Evolutionary conservation across 1,140 invertebrate species (phyloP).

Genomic region (Zaprionus taronus): DNA sequence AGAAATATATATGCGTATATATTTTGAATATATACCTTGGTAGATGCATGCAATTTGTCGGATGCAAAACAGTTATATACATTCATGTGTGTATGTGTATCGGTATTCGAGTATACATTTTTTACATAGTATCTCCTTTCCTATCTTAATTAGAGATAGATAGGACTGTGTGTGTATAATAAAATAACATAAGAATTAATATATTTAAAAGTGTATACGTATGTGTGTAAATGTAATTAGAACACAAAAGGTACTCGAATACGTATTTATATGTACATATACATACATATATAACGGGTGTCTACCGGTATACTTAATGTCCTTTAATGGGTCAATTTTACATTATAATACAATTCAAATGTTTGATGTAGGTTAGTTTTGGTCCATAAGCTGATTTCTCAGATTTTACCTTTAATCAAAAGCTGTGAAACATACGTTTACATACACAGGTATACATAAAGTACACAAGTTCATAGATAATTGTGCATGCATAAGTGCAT

Average conservation of each 20-base stretch:
- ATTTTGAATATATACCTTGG: slow-evolving; percentile 16
- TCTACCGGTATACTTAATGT: neutral
- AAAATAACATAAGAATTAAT: neutral
- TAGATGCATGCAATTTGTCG: slow-evolving; percentile 4
- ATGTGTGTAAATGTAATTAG: neutral
- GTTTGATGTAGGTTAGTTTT: neutral
- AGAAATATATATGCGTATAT: neutral
- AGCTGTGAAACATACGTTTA: neutral
- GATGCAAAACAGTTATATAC: slow-evolving; percentile 33
- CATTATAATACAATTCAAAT: neutral
- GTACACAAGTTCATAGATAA: slow-evolving; percentile 2
- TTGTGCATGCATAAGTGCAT: slow-evolving; percentile 12
- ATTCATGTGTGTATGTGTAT: slow-evolving; percentile 41
- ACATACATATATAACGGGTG: neutral
- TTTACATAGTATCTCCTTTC: neutral
- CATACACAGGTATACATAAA: slow-evolving; percentile 10
- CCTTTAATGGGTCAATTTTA: neutral
- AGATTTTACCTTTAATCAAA: neutral
- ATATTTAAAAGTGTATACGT: neutral
- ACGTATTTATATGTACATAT: neutral
- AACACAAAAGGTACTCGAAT: neutral
- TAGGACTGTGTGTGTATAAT: slow-evolving; percentile 21
- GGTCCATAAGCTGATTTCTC: neutral
- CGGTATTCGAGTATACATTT: slow-evolving; percentile 10
- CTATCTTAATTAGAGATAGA: slow-evolving; percentile 24